Evolutionary conservation across 1,140 invertebrate species (phyloP), one percentile per base, ranked within the genome.

Genomic region (Tribolium castaneum): DNA sequence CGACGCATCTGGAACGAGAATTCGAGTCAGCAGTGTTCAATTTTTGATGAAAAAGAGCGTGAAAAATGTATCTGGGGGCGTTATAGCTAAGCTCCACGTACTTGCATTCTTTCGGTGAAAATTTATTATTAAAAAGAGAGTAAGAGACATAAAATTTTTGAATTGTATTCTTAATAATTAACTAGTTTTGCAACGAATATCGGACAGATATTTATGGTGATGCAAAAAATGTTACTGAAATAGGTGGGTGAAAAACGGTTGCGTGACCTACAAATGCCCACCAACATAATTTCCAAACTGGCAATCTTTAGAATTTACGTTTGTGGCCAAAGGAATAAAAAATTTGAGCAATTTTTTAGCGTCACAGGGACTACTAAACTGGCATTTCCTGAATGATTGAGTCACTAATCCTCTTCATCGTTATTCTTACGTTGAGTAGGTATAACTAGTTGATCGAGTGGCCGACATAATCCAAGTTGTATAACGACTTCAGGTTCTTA

Each of bases 1-100:
- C 78, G 95, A 96, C 78, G 95, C 95, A 94, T 97, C 96, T 97
- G 90, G 6, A 90, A 91, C 76, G 82, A 78, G 70, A 80, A 75
- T 6, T 51, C 3, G 3, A 13, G 6, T 52, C 13, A 52, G 13
- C 0, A 7, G 5, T 3, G 4, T 0, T 30, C 6, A 30, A 30
- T 30, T 30, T 30, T 30, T 30, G 4, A 30, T 30, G 16, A 19
- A 19, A 19, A 3, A 30, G 1, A 4, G 0, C 0, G 25, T 4
- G 25, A 30, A 30, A 30, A 30, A 30, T 30, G 1, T 3, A 30
- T 30, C 1, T 25, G 22, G 22, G 5, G 22, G 2, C 1, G 2
- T 25, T 25, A 2, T 25, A 25, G 22, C 1, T 25, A 5, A n/a
- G n/a, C n/a, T n/a, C n/a, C 25, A 30, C 5, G 6, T 4, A 30